Conservation (phyloP, 2,888 invertebrate species). For the Oscheius sp. region DNA sequence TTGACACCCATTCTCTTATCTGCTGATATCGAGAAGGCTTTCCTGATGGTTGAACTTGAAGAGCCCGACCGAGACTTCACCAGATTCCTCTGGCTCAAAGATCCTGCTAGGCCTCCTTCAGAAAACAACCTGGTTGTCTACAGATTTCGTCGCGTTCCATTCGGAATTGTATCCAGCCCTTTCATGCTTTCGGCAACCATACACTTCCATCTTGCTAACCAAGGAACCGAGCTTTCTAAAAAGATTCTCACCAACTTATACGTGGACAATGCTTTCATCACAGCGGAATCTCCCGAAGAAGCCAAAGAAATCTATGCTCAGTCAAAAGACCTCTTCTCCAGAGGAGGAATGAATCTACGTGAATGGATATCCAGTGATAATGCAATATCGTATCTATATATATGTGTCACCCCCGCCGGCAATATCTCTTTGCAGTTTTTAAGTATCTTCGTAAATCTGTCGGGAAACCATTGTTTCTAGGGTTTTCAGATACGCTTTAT, state of each 20-base stretch:
- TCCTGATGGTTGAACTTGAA: constrained; percentile 43
- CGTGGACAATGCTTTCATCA: constrained; percentile 29
- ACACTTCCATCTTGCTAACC: constrained; percentile 11
- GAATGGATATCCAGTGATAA: too few relatives aligned
- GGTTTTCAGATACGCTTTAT: too few relatives aligned
- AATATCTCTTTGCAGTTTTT: too few relatives aligned
- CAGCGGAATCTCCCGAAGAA: neutral
- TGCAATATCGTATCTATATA: too few relatives aligned
- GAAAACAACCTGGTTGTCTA: constrained; percentile 35
- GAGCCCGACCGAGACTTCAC: constrained; percentile 38
- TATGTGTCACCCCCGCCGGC: too few relatives aligned
- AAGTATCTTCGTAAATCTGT: too few relatives aligned
- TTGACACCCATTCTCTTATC: constrained; percentile 14
- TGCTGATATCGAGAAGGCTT: constrained; percentile 55
- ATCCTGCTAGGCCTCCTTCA: constrained; percentile 17
- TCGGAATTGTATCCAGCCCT: constrained; percentile 42
- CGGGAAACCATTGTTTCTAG: too few relatives aligned
- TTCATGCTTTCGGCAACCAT: constrained; percentile 42
- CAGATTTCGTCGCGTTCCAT: constrained; percentile 46
- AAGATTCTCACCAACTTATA: constrained; percentile 2
- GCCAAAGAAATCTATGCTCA: neutral
- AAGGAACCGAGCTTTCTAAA: neutral
- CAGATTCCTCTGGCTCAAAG: constrained; percentile 47
- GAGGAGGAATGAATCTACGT: too few relatives aligned
- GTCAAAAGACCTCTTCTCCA: too few relatives aligned